Base-by-base conservation (phyloP, 2,797 vertebrate species). In the Premnoplex brunnescens region DNA sequence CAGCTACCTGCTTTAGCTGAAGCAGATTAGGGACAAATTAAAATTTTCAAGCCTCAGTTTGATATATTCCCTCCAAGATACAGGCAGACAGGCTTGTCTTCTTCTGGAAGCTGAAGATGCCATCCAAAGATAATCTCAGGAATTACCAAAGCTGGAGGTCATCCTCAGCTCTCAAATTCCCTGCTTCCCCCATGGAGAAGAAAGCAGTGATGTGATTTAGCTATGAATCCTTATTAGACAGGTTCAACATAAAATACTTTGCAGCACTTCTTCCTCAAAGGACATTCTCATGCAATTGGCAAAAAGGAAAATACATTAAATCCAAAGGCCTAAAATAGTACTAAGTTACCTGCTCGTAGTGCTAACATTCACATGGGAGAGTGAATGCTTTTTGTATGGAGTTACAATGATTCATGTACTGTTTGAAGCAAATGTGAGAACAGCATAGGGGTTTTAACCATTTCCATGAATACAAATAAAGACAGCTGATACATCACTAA, bases 71-170 rank as follows among this genome's bases (percentile, higher is more conserved):
- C 59, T 84, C 20, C 27, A 85, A 91, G 76, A 93, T 12, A 68
- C 6, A 89, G 44, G 28, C 63, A 93, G 76, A 69, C 62, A 82
- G 69, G 59, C 44, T 51, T 86, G 71, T 77, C 93, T 37, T 80
- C 84, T 87, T 79, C 55, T 51, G 74, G 67, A 79, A 77, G 74
- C 32, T 54, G 71, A 69, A 77, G 91, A 94, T 79, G 54, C 55
- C 77, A 82, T 71, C 88, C 85, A 68, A 95, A 89, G 88, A 82
- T 54, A 87, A 91, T 87, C 74, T 34, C 39, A 67, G 68, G 77
- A 94, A 81, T 62, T 68, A 64, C 46, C 36, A 58, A 58, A 87
- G 63, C 86, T 90, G 71, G 93, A 95, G 89, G 93, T 88, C 85
- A 89, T 82, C 63, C 67, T 80, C 56, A 71, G 49, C 71, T 91